Conservation (phyloP, 2,113 vertebrate genomes). For the Colaptes auratus region DNA sequence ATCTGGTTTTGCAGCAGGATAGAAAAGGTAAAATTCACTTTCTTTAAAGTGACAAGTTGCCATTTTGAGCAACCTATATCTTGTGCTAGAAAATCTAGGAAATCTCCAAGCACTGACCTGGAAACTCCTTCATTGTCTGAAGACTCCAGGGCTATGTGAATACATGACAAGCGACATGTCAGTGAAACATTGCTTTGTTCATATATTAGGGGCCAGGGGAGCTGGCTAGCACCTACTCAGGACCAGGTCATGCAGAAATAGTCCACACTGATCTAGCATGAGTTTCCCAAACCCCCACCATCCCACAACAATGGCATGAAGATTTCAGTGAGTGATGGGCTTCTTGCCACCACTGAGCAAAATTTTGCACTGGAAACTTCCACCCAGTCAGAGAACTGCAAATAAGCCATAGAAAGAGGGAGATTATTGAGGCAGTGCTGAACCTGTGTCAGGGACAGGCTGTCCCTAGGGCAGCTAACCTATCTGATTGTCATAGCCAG, state of each 20-base stretch:
- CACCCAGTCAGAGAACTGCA: not conserved
- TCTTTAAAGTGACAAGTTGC: not conserved
- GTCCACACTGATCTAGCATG: not conserved
- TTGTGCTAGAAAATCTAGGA: not conserved
- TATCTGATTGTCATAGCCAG: not conserved
- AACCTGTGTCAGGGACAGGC: not conserved
- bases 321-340: not conserved
- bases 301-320: not conserved
- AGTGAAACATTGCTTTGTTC: not conserved
- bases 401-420: not conserved
- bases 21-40: not conserved
- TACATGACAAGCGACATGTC: not conserved
- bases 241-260: not conserved
- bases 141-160: not conserved
- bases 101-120: not conserved
- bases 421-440: not conserved
- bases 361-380: not conserved
- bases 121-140: not conserved
- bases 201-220: not conserved
- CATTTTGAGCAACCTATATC: not conserved
- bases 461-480: slow-evolving; percentile 1
- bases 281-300: not conserved
- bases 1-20: not conserved
- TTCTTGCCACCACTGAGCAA: not conserved
- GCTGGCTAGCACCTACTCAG: not conserved